phyloP scores from a whole-genome alignment of 2,888 invertebrate species.

The Micoletzkya japonica region DNA sequence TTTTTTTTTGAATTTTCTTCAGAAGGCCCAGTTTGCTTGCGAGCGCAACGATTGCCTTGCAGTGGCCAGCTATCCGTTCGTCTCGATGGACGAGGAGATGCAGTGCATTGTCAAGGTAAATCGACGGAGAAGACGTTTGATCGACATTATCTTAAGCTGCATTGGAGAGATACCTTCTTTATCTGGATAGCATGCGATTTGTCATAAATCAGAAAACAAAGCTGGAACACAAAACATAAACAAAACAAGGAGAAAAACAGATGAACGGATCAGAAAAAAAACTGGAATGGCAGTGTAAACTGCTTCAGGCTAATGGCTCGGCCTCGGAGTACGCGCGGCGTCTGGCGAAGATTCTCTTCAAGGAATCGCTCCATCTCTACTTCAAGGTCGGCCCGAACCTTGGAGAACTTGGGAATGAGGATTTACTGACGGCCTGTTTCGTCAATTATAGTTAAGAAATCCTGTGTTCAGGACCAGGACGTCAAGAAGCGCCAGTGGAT shows the following conservation, averaged over 20 bases:
- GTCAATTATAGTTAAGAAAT: background rate
- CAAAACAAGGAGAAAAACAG: too few relatives aligned
- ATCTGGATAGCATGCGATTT: too few relatives aligned
- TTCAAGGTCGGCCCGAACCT: too few relatives aligned
- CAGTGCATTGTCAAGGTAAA: slow-evolving; percentile 32
- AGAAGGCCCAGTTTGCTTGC: background rate
- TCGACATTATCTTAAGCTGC: too few relatives aligned
- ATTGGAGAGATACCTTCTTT: too few relatives aligned
- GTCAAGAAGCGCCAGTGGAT: slow-evolving; percentile 46
- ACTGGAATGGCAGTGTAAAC: background rate
- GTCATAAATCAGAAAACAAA: too few relatives aligned
- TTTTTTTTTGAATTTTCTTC: slow-evolving; percentile 3
- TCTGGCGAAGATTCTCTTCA: slow-evolving; percentile 42
- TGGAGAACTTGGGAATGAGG: too few relatives aligned
- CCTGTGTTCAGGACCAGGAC: slow-evolving; percentile 42
- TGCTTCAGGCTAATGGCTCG: slow-evolving; percentile 30
- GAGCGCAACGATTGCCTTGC: background rate
- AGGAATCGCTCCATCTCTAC: slow-evolving; percentile 43
- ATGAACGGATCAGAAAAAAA: too few relatives aligned
- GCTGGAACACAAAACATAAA: too few relatives aligned
- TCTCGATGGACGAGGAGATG: slow-evolving; percentile 39
- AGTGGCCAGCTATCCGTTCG: slow-evolving; percentile 39
- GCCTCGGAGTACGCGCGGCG: slow-evolving; percentile 46
- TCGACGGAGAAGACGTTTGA: too few relatives aligned
- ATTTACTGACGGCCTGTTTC: too few relatives aligned